These are phyloP conservation scores for Drosophila engyochracea DNA, from an alignment of 2,888 invertebrate genomes.

Conservation along the genomic window DNA sequence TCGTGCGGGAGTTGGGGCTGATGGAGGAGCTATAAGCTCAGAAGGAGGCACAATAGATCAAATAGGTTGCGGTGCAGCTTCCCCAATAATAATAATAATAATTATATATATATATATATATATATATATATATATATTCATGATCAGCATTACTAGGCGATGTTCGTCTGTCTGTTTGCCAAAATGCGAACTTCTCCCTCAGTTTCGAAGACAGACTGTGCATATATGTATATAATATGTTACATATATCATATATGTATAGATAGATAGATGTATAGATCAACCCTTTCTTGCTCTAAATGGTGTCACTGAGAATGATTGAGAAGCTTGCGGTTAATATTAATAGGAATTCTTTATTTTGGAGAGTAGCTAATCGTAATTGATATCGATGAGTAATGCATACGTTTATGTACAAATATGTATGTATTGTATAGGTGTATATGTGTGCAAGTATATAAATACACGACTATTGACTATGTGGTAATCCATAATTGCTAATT, in stretches of 20 bases:
- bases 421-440: not conserved
- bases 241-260: not conserved
- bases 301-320: not conserved
- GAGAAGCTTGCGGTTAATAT: slow-evolving; percentile 5
- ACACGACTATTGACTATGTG: slow-evolving; percentile 41
- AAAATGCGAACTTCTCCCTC: not conserved
- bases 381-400: slow-evolving; percentile 31
- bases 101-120: no score
- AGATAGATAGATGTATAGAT: not conserved
- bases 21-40: no score
- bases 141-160: not conserved
- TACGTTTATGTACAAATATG: slow-evolving; percentile 13
- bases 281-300: not conserved
- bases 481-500: slow-evolving; percentile 6
- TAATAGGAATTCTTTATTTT: slow-evolving; percentile 75
- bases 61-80: no score
- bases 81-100: no score
- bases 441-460: slow-evolving; percentile 25
- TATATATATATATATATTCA: not conserved
- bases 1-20: no score
- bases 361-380: slow-evolving; percentile 59
- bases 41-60: no score
- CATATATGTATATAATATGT: not conserved
- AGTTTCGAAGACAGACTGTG: not conserved
- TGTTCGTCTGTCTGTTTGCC: not conserved